phyloP scores from a whole-genome alignment of 2,113 vertebrate genomes.

The Rhipidura dahli region DNA sequence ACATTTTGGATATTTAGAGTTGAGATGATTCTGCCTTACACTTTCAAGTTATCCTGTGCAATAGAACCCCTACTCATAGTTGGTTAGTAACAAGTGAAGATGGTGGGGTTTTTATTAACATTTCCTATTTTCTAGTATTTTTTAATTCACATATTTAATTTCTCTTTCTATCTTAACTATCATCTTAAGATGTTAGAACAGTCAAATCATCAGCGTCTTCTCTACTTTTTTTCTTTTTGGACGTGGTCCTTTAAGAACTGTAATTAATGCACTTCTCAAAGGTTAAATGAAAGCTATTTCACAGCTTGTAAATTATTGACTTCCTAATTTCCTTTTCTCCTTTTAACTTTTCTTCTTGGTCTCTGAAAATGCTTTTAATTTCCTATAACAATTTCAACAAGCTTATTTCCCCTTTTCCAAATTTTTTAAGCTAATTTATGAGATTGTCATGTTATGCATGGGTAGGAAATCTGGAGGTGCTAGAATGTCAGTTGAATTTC shows the following conservation, averaged over 20 bases:
- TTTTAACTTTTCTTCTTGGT: neutral
- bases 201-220: neutral
- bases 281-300: neutral
- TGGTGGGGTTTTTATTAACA: fast-evolving
- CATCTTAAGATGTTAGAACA: neutral
- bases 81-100: neutral
- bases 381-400: neutral
- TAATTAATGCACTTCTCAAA: neutral
- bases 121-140: neutral
- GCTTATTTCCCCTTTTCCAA: neutral
- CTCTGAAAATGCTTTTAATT: neutral
- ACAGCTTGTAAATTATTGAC: neutral
- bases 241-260: neutral
- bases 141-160: neutral
- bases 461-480: neutral
- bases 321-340: neutral
- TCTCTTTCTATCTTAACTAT: neutral
- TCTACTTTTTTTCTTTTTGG: neutral
- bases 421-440: neutral
- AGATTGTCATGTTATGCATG: neutral
- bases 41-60: neutral
- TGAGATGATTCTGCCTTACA: neutral
- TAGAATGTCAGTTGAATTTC: neutral
- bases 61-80: neutral
- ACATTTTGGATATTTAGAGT: neutral